These are phyloP conservation scores for Coptodon bakossiorum DNA, from an alignment of 2,113 vertebrate genomes.

Conservation along the genomic window DNA sequence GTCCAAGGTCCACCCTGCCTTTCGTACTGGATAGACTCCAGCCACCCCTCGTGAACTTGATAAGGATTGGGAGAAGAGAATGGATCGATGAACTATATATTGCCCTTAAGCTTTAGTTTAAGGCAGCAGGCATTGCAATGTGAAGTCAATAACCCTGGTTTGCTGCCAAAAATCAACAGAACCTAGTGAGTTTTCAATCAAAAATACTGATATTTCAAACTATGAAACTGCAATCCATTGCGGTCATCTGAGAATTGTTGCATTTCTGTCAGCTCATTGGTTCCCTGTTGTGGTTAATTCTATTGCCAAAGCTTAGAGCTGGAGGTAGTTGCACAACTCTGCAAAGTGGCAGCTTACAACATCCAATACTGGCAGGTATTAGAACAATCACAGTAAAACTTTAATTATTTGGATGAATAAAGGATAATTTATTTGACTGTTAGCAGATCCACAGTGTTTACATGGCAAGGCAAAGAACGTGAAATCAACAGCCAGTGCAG, in stretches of 20 bases:
- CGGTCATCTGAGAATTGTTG: neutral
- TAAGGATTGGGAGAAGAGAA: neutral
- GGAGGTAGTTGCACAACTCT: neutral
- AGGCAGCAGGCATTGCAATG: neutral
- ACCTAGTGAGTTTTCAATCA: neutral
- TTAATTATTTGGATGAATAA: neutral
- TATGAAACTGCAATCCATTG: neutral
- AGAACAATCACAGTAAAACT: neutral
- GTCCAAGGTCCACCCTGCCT: neutral
- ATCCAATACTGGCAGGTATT: neutral
- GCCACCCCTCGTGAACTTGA: neutral
- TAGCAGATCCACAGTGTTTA: neutral
- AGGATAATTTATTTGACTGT: neutral
- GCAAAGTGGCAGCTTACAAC: neutral
- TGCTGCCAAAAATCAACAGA: neutral
- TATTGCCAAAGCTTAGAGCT: neutral
- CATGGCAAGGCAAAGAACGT: neutral
- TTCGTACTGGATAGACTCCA: neutral
- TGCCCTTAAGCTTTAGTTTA: neutral
- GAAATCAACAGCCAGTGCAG: neutral
- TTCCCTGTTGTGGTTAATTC: neutral
- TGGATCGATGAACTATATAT: neutral
- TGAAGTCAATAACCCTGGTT: neutral
- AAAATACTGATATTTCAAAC: neutral
- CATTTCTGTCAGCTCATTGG: neutral